Base-by-base conservation (phyloP, 2,888 invertebrate genomes). In the Atrina japonica region DNA sequence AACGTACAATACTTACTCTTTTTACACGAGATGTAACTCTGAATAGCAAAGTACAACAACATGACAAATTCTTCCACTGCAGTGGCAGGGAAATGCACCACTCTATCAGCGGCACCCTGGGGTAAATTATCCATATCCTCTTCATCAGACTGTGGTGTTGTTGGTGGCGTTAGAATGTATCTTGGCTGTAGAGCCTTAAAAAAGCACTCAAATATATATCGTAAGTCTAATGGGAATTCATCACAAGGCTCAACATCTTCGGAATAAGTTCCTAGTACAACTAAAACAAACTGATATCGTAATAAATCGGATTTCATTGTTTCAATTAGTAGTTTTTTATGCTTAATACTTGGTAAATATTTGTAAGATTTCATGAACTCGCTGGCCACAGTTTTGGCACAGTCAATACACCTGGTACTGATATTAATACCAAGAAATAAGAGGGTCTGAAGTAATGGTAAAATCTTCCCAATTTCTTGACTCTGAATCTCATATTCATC, bases 51-150 rank as follows among this genome's bases (percentile, higher is more conserved):
- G 60, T 77, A 81, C 25, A 80, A 52, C n/a, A 83, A 58, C 75
- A 83, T 76, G 6, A 73, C 70, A 27, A 83, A 58, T 60, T 83
- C 83, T 60, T 83, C 82, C 18, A 78, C 70, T 47, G 75, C 69
- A 6, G 66, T 70, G 5, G 74, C 29, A 21, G 76, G 52, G 40
- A 70, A 75, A 21, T 63, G 56, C 1, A 11, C 75, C 14, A 25
- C 63, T 11, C 35, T 64, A 21, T 68, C 70, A 25, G 63, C 73
- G 43, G 59, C 68, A 23, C 75, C 63, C 14, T 40, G 56, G 16
- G 81, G 78, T 3, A 77, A 71, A 0, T 66, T 70, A 1, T 41
- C 50, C 18, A 27, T 29, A 6, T 35, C 69, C 35, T 76, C 78
- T 35, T 77, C 78, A 27, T 78, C 78, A 3, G 80, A 75, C 27